Conservation (phyloP, 2,888 invertebrate genomes). For the Gonocerus acuteangulatus region DNA sequence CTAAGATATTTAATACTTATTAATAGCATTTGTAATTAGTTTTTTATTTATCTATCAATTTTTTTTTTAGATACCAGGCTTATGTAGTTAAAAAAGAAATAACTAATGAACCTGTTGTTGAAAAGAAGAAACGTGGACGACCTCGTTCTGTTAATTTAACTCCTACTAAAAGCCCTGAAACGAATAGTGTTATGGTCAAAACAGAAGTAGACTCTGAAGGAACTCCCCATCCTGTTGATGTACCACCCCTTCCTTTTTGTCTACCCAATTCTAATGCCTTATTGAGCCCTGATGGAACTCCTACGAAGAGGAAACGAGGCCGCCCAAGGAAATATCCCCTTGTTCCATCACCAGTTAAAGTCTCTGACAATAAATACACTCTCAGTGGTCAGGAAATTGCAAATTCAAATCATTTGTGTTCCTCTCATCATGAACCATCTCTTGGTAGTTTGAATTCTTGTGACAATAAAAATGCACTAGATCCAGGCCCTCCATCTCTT, state of each 20-base stretch:
- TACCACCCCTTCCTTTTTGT: too few relatives aligned
- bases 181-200: neutral
- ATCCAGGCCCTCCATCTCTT: too few relatives aligned
- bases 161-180: neutral
- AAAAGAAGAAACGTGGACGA: neutral
- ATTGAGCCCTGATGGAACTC: neutral
- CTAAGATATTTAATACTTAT: too few relatives aligned
- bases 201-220: too few relatives aligned
- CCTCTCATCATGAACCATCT: neutral
- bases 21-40: too few relatives aligned
- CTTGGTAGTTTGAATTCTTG: too few relatives aligned
- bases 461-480: too few relatives aligned
- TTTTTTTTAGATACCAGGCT: too few relatives aligned
- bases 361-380: neutral
- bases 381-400: conserved; percentile 3
- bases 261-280: too few relatives aligned
- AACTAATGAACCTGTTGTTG: neutral
- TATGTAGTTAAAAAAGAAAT: neutral
- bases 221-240: too few relatives aligned
- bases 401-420: neutral
- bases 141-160: neutral
- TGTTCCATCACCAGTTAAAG: neutral
- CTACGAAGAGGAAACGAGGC: conserved; percentile 25
- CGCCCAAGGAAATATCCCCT: conserved; percentile 10
- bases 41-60: too few relatives aligned